Evolutionary conservation across 2,888 invertebrate genomes (phyloP), one percentile per base, ranked within the genome.

Genomic region (Lasioglossum villosulum): DNA sequence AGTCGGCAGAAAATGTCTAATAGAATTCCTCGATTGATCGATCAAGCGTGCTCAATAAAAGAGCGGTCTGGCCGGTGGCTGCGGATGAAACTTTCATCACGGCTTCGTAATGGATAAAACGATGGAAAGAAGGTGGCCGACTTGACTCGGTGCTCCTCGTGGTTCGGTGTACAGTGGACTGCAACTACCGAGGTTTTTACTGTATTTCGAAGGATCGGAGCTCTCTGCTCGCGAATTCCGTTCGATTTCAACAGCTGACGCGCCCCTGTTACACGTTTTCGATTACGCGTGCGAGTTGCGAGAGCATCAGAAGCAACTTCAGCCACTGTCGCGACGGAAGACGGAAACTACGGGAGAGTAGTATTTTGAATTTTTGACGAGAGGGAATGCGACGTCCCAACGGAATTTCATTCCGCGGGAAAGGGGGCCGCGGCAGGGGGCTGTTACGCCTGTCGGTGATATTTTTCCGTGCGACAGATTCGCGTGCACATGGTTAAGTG

Each of bases 41-140:
- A 81, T 92, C 89, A 83, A 90, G 88, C 91, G 90, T 83, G 87
- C 78, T 88, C 90, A 86, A 92, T 92, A 91, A 89, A 91, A 87
- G 87, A 86, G 37, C 86, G 23, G 56, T 27, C 27, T 27, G 14
- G 45, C 72, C 72, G 63, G 45, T 39, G 75, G 82, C 82, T 71
- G 66, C 72, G 75, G 72, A 86, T 86, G 79, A 86, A 86, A 84
- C 72, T 84, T 84, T 84, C 84, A 84, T 83, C 83, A 66, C 72
- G 56, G 74, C 27, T 30, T 37, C 75, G 72, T 78, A 83, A 80
- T 75, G 68, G 79, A 80, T 80, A 52, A 80, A 86, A 59, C 82
- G 80, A 68, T 59, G 42, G 75, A 27, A 78, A 52, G 77, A 71
- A 52, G 34, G 27, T 27, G 34, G 71, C 2, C 75, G 30, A 86